Base-by-base conservation (phyloP, 2,113 vertebrate species). In the Artemisiospiza belli region DNA sequence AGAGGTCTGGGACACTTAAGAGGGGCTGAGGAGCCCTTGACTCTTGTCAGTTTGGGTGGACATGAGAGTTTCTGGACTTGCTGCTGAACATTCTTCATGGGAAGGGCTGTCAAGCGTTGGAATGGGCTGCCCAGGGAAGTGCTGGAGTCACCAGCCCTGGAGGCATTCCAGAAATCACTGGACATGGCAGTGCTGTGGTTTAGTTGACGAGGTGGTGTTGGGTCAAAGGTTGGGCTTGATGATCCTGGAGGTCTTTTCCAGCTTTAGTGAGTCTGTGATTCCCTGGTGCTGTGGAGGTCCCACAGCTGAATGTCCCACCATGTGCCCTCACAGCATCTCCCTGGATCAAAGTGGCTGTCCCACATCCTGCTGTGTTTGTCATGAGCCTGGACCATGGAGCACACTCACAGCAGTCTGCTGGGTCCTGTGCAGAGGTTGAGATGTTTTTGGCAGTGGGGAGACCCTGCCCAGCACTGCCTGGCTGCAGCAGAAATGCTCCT, bases 381-480 rank as follows among this genome's bases (percentile, higher is more conserved):
- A 0, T 12, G 27, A 12, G 18, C 55, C 49, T 59, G 72, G 28
- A 0, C 41, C 21, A 1, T 0, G 0, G 41, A 11, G 6, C 47
- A 3, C 2, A 1, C 28, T 15, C 11, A 11, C 23, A 24, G 28
- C 35, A 33, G 18, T 2, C 39, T 49, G 28, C 70, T 35, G 61
- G 4, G 14, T 58, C 19, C 44, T 0, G 0, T 7, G 30, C 57
- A n/a, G 44, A 22, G 37, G 12, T 1, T 28, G 73, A 27, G 35
- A 8, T 22, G 33, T 0, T 35, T 61, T 14, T 43, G 55, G 49
- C 20, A 13, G 66, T 16, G 63, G 44, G 58, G 7, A 5, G 78
- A 18, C 11, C 1, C 9, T 4, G 12, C 43, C 2, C n/a, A 24
- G 22, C 11, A 13, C 39, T 51, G 80, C 4, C 46, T 28, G 54